Conservation (phyloP, 2,797 vertebrate species). For the Mormyrops attenuatus region DNA sequence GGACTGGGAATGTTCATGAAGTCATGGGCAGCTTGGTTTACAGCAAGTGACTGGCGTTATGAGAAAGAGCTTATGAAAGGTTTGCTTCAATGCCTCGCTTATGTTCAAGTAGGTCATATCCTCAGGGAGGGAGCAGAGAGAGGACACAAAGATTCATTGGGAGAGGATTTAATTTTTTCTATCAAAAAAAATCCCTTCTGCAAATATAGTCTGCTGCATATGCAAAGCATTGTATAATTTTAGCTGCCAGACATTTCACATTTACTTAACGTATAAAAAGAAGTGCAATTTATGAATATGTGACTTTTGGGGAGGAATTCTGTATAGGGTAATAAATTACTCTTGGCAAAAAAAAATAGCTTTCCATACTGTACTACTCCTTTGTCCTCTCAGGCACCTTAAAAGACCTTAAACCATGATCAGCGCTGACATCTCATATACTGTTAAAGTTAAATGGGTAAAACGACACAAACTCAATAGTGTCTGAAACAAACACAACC, state of each 20-base stretch:
- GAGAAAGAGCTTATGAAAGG: conserved; percentile 14
- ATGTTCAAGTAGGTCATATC: conserved; percentile 25
- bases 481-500: neutral
- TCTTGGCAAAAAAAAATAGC: conserved; percentile 6
- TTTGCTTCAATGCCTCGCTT: conserved; percentile 20
- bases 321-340: conserved; percentile 5
- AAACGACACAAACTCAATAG: neutral
- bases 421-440: neutral
- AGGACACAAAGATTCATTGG: conserved; percentile 26
- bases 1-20: neutral
- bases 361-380: neutral
- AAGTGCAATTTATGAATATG: conserved; percentile 4
- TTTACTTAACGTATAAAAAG: conserved; percentile 8
- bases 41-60: neutral
- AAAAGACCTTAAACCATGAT: neutral
- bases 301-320: conserved; percentile 15
- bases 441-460: neutral
- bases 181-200: conserved; percentile 20
- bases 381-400: neutral
- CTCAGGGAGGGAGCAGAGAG: conserved; percentile 20
- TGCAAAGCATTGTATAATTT: conserved; percentile 19
- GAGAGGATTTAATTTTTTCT: conserved; percentile 24
- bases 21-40: neutral
- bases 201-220: conserved; percentile 23
- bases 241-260: conserved; percentile 19